These are phyloP conservation scores for Rhinichthys klamathensis DNA, from an alignment of 2,113 vertebrate genomes.

Conservation along the genomic window DNA sequence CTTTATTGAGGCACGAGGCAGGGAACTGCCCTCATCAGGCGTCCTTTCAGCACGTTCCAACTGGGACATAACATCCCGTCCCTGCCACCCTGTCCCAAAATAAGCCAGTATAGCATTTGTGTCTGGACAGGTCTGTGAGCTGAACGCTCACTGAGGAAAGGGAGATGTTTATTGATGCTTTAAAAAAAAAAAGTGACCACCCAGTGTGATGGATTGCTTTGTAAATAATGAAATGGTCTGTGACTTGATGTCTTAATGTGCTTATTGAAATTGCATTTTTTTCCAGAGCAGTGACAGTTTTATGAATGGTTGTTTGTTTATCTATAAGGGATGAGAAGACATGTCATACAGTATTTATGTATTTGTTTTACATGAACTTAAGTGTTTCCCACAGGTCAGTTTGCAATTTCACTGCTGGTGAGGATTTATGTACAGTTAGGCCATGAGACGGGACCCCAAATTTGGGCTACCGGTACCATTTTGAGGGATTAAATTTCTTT, in stretches of 20 bases:
- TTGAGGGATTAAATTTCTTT: too few species aligned
- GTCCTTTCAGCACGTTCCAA: constrained; percentile 47
- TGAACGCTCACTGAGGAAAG: neutral
- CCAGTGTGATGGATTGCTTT: neutral
- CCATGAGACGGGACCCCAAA: too few species aligned
- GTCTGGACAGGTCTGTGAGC: constrained; percentile 3
- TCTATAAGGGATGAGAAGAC: neutral
- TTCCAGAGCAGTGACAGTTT: neutral
- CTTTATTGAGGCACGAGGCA: constrained; percentile 35
- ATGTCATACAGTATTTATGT: neutral
- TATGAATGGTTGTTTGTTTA: neutral
- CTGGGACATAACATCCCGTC: constrained; percentile 32
- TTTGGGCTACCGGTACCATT: too few species aligned
- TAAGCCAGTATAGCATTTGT: constrained; percentile 52
- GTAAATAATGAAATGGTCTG: constrained; percentile 2
- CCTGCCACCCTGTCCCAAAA: constrained; percentile 49
- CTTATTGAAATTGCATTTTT: neutral
- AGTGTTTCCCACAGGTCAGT: neutral
- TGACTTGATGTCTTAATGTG: neutral
- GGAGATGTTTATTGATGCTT: neutral
- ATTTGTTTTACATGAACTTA: neutral
- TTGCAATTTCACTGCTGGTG: neutral
- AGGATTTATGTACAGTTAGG: neutral
- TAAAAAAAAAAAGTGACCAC: neutral
- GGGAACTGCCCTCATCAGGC: constrained; percentile 43